A percentile compares a stretch with the other conserved stretches of the same genome.
Evolutionary conservation across 2,888 invertebrate genomes (phyloP).

Genomic region (Graphium colonna): DNA sequence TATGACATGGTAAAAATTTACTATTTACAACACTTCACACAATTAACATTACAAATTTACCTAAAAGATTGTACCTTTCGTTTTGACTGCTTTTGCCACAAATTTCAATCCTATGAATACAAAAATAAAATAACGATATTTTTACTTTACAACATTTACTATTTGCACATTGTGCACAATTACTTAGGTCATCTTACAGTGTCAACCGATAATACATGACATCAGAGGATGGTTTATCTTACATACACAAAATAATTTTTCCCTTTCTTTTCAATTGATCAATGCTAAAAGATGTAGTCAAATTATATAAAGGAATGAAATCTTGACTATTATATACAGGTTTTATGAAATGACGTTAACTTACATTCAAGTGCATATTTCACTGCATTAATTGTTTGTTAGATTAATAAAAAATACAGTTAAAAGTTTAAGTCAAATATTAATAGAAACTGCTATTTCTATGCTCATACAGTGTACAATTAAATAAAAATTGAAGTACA

Average conservation of each 20-base stretch:
- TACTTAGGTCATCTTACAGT: slow-evolving; percentile 32
- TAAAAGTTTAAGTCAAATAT: slow-evolving; percentile 9
- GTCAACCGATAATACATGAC: slow-evolving; percentile 4
- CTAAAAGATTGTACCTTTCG: slow-evolving; percentile 70
- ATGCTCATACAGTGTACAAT: slow-evolving; percentile 11
- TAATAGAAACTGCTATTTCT: slow-evolving; percentile 4
- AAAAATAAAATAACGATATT: slow-evolving; percentile 72
- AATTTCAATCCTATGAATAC: slow-evolving; percentile 61
- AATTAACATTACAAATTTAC: slow-evolving; percentile 62
- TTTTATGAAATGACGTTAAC: slow-evolving; percentile 4
- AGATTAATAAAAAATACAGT: slow-evolving; percentile 6
- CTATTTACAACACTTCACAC: slow-evolving; percentile 70
- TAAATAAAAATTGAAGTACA: slow-evolving; percentile 3
- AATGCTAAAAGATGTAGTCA: slow-evolving; percentile 6
- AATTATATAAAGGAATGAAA: slow-evolving; percentile 7
- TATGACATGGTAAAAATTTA: slow-evolving; percentile 73
- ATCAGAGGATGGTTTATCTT: slow-evolving; percentile 5
- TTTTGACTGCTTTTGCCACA: slow-evolving; percentile 55
- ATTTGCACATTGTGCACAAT: slow-evolving; percentile 65
- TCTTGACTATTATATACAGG: slow-evolving; percentile 16
- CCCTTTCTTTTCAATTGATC: neutral
- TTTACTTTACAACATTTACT: slow-evolving; percentile 66
- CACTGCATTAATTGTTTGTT: slow-evolving; percentile 5
- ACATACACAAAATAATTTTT: slow-evolving; percentile 7
- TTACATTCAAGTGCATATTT: neutral